Conservation (phyloP, 2,797 vertebrate species). For the Denticeps clupeoides region DNA sequence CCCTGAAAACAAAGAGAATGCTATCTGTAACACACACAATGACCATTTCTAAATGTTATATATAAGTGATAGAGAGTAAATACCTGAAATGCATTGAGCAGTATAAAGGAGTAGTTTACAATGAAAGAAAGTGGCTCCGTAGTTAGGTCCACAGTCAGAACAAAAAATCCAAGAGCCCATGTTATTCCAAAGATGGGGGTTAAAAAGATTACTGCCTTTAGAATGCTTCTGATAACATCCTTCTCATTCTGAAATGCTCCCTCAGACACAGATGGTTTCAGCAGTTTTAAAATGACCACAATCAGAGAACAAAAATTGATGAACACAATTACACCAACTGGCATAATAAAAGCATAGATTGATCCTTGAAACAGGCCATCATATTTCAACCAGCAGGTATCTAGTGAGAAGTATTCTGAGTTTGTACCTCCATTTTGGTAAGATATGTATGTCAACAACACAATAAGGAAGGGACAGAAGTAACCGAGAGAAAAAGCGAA, state of each 20-base stretch:
- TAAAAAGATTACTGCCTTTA: slow-evolving; percentile 56
- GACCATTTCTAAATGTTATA: neutral
- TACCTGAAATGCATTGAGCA: slow-evolving; percentile 66
- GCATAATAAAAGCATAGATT: slow-evolving; percentile 52
- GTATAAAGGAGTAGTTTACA: slow-evolving; percentile 46
- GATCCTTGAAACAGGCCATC: slow-evolving; percentile 28
- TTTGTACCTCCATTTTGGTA: neutral
- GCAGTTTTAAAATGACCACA: slow-evolving; percentile 54
- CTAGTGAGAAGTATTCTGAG: slow-evolving; percentile 25
- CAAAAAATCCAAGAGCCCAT: slow-evolving; percentile 57
- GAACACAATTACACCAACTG: slow-evolving; percentile 47
- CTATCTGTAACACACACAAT: neutral
- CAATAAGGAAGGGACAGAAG: slow-evolving; percentile 47
- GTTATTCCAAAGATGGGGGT: slow-evolving; percentile 63
- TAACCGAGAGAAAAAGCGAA: slow-evolving; percentile 52
- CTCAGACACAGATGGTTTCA: slow-evolving; percentile 26
- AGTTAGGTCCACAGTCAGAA: slow-evolving; percentile 42
- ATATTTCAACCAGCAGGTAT: slow-evolving; percentile 56
- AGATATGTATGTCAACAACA: slow-evolving; percentile 35
- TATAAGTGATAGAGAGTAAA: neutral
- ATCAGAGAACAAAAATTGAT: slow-evolving; percentile 55
- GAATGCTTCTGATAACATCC: slow-evolving; percentile 35
- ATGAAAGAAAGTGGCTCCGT: accelerated
- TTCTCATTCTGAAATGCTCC: slow-evolving; percentile 33
- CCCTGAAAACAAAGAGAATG: slow-evolving; percentile 43